Percentiles rank a stretch among this genome's conserved stretches.
Evolutionary conservation across 1,140 invertebrate species (phyloP).

Genomic region (Diabrotica undecimpunctata): DNA sequence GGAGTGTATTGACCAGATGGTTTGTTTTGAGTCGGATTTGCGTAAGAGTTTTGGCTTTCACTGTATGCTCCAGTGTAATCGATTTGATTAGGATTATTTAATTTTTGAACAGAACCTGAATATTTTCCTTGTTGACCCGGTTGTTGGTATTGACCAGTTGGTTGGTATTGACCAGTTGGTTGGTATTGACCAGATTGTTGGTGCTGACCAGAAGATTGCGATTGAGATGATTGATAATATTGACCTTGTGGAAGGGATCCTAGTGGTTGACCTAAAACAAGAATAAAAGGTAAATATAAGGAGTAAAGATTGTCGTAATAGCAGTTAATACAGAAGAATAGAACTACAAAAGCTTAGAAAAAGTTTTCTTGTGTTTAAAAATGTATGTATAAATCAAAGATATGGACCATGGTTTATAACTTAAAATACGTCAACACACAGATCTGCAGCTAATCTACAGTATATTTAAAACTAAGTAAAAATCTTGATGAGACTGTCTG

Average conservation of each 20-base stretch:
- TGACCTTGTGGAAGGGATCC: slow-evolving; percentile 5
- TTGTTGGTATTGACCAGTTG: slow-evolving; percentile 10
- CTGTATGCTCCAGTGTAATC: slow-evolving; percentile 25
- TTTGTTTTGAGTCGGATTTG: slow-evolving; percentile 12
- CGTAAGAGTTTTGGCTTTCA: slow-evolving; percentile 11
- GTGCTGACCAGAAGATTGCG: slow-evolving; percentile 13
- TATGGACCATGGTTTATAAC: too few species aligned
- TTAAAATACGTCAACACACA: too few species aligned
- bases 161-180: slow-evolving; percentile 6
- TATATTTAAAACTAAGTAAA: too few species aligned
- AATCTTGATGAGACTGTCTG: too few species aligned
- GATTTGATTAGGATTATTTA: slow-evolving; percentile 10
- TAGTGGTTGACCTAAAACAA: too few species aligned
- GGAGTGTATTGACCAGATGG: slow-evolving; percentile 8
- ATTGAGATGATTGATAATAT: slow-evolving; percentile 8
- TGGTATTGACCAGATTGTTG: slow-evolving; percentile 17
- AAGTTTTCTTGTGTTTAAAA: too few species aligned
- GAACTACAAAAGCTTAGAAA: too few species aligned
- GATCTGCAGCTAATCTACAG: too few species aligned
- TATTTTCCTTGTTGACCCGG: slow-evolving; percentile 11
- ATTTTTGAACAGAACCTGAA: background rate
- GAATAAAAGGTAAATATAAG: too few species aligned
- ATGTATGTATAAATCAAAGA: too few species aligned
- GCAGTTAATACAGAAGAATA: too few species aligned
- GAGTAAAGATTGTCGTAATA: too few species aligned